Base-by-base conservation (phyloP, 2,888 invertebrate species). In the Notodonta dromedarius region DNA sequence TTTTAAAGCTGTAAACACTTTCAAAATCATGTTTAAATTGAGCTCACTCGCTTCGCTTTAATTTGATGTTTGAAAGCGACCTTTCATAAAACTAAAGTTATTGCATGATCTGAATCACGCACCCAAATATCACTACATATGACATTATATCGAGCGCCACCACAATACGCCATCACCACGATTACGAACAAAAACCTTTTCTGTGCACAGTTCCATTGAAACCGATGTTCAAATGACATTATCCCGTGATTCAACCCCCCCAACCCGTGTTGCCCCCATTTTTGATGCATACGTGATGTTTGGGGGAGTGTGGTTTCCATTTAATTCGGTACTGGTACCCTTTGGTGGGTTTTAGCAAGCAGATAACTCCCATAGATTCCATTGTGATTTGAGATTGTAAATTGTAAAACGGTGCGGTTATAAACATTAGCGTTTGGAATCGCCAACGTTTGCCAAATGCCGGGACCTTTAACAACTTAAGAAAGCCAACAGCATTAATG, bases 211-310 rank as follows among this genome's bases (percentile, higher is more conserved):
- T 44, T 64, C 65, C 65, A 65, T 66, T 69, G 57, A 61, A 58
- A 59, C 60, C 64, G 54, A 59, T 70, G 59, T 66, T 68, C 61
- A 71, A 74, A 77, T 76, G 78, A 73, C 78, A 74, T 73, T 75
- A 69, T 63, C 71, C 65, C 62, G 68, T 65, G 67, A 74, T 74
- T 69, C 63, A 46, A 62, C 65, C 70, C 68, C 54, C 62, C 63
- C 59, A 12, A 11, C 11, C 46, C 46, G n/a, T n/a, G 8, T 50
- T 24, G 3, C 6, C 44, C 56, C 55, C 56, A 40, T 56, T 56
- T 56, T 56, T 44, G 60, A 54, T 73, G 79, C 76, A 77, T 76
- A 78, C 69, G 67, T 71, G 72, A 79, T 74, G 65, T 57, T 66
- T 57, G 56, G 59, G 52, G 50, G 57, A 58, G 55, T 66, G 73